A percentile compares a stretch with the other conserved stretches of the same genome.
Conservation (phyloP, 1,140 invertebrate genomes). For the Steinernema feltiae region DNA sequence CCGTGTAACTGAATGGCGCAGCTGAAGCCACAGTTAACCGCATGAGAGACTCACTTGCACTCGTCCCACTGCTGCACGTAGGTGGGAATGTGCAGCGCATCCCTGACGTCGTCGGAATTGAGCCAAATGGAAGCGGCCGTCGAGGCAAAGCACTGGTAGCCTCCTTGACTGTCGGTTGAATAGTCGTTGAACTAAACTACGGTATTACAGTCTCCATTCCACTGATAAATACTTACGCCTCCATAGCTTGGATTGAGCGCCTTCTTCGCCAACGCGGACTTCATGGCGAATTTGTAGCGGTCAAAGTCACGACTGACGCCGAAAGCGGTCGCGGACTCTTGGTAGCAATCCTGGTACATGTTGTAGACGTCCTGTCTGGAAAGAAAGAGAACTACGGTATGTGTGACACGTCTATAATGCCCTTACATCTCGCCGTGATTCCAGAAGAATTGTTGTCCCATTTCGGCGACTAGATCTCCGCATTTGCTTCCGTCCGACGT, state of each 20-base stretch:
- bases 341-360: slow-evolving; percentile 39
- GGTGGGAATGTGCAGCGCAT: slow-evolving; percentile 60
- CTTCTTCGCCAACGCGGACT: not conserved
- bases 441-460: slow-evolving; percentile 31
- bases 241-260: not conserved
- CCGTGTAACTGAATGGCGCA: slow-evolving; percentile 1
- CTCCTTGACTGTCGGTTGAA: slow-evolving; percentile 36
- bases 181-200: not conserved
- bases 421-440: not conserved
- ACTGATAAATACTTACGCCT: not conserved
- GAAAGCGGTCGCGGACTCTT: not conserved
- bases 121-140: slow-evolving; percentile 55
- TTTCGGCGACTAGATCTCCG: slow-evolving; percentile 19
- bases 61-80: slow-evolving; percentile 47
- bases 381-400: not conserved
- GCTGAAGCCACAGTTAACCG: not conserved
- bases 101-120: slow-evolving; percentile 56
- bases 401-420: not conserved
- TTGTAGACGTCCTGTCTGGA: slow-evolving; percentile 28
- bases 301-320: not conserved
- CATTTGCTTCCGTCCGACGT: slow-evolving; percentile 19
- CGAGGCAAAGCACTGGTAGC: slow-evolving; percentile 29
- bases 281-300: not conserved
- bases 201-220: not conserved
- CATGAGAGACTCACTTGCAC: slow-evolving; percentile 28